Conservation (phyloP, 2,113 vertebrate genomes). For the Elanus axillaris region DNA sequence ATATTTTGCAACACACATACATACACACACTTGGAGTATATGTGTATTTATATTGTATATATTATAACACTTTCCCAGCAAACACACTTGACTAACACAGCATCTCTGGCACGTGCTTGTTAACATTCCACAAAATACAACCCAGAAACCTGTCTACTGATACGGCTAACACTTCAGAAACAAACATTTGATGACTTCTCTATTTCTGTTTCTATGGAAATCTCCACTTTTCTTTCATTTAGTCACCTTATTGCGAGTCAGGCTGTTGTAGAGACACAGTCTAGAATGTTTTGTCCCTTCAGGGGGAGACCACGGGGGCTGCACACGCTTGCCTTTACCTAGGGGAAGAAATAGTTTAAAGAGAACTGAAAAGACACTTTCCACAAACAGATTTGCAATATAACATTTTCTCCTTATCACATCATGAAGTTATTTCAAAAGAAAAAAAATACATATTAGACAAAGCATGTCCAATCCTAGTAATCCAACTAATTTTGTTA, state of each 20-base stretch:
- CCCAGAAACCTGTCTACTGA: neutral
- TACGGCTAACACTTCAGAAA: neutral
- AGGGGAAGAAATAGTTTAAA: neutral
- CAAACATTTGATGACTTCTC: neutral
- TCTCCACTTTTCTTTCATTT: neutral
- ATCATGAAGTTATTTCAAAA: neutral
- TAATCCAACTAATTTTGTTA: neutral
- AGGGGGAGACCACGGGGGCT: slow-evolving; percentile 85
- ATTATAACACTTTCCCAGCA: neutral
- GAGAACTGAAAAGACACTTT: neutral
- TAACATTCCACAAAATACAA: neutral
- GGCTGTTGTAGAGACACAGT: slow-evolving; percentile 92
- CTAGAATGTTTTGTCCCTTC: slow-evolving; percentile 76
- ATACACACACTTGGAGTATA: neutral
- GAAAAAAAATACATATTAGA: neutral
- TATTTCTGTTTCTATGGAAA: neutral
- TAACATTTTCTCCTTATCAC: neutral
- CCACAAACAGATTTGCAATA: neutral
- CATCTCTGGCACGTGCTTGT: neutral
- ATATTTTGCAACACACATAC: neutral
- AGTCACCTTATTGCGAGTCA: slow-evolving; percentile 90
- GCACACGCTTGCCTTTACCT: slow-evolving; percentile 85
- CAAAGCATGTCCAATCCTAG: neutral
- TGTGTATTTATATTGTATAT: neutral
- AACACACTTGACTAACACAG: neutral